These are phyloP conservation scores for Astyanax mexicanus DNA, from an alignment of 2,797 vertebrate genomes.

Conservation along the genomic window DNA sequence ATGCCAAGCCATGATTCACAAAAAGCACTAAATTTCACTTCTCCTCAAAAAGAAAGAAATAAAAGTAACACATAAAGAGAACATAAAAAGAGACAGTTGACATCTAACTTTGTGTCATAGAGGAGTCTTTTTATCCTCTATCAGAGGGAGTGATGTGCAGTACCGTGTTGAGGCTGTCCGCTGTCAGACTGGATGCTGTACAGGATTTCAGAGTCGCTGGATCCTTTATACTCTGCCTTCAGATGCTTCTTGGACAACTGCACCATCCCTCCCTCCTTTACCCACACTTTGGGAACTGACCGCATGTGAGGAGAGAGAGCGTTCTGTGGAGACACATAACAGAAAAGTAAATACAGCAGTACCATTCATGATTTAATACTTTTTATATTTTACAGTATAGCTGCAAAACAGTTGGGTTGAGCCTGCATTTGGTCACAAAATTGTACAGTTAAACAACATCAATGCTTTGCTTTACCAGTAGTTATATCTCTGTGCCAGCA, in stretches of 20 bases:
- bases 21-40: neutral
- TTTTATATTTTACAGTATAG: no score
- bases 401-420: no score
- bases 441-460: no score
- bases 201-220: conserved; percentile 79
- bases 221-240: conserved; percentile 76
- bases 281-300: conserved; percentile 86
- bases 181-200: conserved; percentile 80
- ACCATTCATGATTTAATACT: no score
- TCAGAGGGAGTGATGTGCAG: neutral
- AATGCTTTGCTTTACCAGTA: no score
- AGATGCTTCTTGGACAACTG: conserved; percentile 87
- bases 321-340: conserved; percentile 68
- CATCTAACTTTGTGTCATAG: neutral
- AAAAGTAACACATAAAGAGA: neutral
- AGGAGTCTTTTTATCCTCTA: neutral
- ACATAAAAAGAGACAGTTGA: neutral
- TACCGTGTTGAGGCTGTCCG: conserved; percentile 86
- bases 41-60: neutral
- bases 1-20: neutral
- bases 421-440: no score
- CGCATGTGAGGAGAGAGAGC: conserved; percentile 71
- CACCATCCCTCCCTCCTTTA: conserved; percentile 91
- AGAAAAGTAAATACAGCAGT: neutral
- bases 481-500: no score